Evolutionary conservation across 2,888 invertebrate species (phyloP).

Genomic region (Ochropleura plecta): DNA sequence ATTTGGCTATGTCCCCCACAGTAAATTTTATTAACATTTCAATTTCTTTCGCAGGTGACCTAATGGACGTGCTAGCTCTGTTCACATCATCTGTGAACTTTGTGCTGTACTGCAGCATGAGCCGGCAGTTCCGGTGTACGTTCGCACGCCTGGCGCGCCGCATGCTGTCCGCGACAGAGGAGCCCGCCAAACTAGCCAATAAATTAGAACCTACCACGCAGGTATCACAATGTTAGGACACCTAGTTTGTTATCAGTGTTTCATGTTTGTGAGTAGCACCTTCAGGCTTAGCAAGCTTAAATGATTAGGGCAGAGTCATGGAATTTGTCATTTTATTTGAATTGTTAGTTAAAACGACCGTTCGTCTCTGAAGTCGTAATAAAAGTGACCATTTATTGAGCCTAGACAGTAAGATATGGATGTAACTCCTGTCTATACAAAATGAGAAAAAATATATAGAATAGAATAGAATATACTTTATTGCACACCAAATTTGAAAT

Average conservation of each 20-base stretch:
- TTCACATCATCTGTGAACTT: constrained; percentile 98
- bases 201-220: constrained; percentile 88
- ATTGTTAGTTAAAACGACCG: neutral
- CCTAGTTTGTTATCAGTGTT: constrained; percentile 42
- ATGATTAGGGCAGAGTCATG: neutral
- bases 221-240: constrained; percentile 76
- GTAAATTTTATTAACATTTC: neutral
- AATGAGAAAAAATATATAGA: too few relatives aligned
- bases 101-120: constrained; percentile 97
- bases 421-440: too few relatives aligned
- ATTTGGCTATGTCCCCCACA: neutral
- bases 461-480: too few relatives aligned
- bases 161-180: constrained; percentile 81
- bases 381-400: too few relatives aligned
- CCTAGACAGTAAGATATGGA: too few relatives aligned
- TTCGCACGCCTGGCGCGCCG: constrained; percentile 93
- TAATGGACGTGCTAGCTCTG: constrained; percentile 97
- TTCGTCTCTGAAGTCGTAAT: too few relatives aligned
- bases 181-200: constrained; percentile 82
- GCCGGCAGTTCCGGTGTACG: constrained; percentile 96
- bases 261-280: constrained; percentile 37
- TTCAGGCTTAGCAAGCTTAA: neutral
- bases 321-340: neutral
- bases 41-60: constrained; percentile 91
- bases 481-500: too few relatives aligned